Base-by-base conservation (phyloP, 2,888 invertebrate species). In the Microchrysa polita region DNA sequence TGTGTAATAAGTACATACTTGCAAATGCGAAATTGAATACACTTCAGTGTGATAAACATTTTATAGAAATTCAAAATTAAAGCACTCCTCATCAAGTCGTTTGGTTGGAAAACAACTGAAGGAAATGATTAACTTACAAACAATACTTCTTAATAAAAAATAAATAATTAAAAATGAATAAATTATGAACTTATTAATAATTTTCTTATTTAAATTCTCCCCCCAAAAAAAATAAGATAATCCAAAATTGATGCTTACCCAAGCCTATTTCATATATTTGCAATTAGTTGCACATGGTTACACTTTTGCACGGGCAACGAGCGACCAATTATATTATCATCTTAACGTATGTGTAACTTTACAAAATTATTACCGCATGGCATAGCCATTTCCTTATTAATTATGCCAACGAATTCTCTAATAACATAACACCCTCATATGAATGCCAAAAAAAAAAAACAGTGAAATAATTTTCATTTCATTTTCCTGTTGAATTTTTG, bases 241-340 rank as follows among this genome's bases (percentile, higher is more conserved):
- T 5, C 18, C n/a, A 61, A 61, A 61, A 61, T 40, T 34, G 40
- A 61, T 61, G 61, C 40, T 14, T 40, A 23, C 9, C 34, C 61
- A 14, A 40, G 40, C 34, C 23, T 61, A 61, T 61, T 34, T 61
- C 61, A 16, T 53, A 48, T 16, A 14, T 67, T 67, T n/a, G 14
- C 69, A 69, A 69, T 69, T 69, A 69, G 69, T 69, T 57, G 55
- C 42, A 40, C 55, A 69, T 57, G 69, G 69, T 22, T 69, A 42
- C 57, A 22, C 40, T 55, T 34, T 42, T 53, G 53, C 57, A 42
- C 44, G 48, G 55, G 69, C 69, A 55, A 20, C 40, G 40, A 7
- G 27, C n/a, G n/a, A 18, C 40, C 57, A 57, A 69, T 69, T 69
- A 34, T 34, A 69, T 69, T n/a, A n/a, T n/a, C n/a, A n/a, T n/a